A percentile compares a stretch with the other conserved stretches of the same genome.
phyloP scores from a whole-genome alignment of 2,113 vertebrate genomes.

The Pyrgilauda ruficollis region DNA sequence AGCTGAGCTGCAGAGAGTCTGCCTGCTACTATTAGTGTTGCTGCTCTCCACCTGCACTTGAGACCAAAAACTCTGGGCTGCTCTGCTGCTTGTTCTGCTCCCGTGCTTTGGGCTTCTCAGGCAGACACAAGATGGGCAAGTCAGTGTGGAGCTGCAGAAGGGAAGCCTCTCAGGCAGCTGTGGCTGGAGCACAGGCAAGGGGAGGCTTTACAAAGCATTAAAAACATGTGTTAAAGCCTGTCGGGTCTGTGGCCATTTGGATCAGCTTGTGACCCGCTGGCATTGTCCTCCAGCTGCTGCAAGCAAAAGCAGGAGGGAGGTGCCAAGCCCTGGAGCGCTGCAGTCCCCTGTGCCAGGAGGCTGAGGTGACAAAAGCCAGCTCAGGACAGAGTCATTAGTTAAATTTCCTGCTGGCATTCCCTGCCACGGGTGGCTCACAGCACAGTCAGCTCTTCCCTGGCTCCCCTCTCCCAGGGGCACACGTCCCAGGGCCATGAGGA shows the following conservation, averaged over 20 bases:
- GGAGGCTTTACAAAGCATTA: neutral
- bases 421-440: neutral
- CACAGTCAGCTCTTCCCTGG: neutral
- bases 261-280: neutral
- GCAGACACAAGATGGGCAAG: neutral
- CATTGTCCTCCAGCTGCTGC: neutral
- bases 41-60: neutral
- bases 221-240: neutral
- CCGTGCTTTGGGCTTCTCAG: neutral
- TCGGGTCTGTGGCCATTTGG: neutral
- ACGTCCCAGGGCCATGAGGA: neutral
- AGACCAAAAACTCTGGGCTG: neutral
- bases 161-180: neutral
- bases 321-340: neutral
- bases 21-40: neutral
- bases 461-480: neutral
- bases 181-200: rapidly evolving
- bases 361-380: neutral
- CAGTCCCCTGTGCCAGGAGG: rapidly evolving
- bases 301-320: neutral
- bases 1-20: neutral
- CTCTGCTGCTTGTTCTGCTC: neutral
- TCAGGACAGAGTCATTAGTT: neutral
- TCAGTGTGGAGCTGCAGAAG: neutral
- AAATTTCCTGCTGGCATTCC: neutral